Conservation (phyloP, 30 jellyfish, hydroid and myxozoan species). For the Morbakka virulenta region DNA sequence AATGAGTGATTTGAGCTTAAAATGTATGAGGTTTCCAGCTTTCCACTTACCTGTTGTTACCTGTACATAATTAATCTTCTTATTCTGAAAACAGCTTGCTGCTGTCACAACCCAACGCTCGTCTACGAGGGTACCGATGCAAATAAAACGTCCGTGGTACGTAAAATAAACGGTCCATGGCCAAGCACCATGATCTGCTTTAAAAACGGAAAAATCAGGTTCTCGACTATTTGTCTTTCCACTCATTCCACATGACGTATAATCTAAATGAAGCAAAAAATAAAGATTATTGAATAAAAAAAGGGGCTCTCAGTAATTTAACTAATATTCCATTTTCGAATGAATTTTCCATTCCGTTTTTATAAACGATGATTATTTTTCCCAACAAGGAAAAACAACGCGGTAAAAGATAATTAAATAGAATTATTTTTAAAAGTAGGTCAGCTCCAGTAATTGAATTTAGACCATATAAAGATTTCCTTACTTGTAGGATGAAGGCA, state of each 20-base stretch:
- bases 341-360: no score
- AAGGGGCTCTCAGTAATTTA: no score
- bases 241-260: slow-evolving; percentile 46
- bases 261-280: slow-evolving; percentile 40
- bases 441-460: no score
- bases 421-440: no score
- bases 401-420: no score
- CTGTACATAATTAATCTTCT: not conserved
- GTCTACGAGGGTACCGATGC: slow-evolving; percentile 27
- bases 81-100: slow-evolving; percentile 33
- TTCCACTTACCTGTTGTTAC: slow-evolving; percentile 43
- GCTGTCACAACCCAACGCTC: slow-evolving; percentile 54
- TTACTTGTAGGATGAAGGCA: no score
- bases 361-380: no score
- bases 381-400: no score
- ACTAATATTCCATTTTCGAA: no score
- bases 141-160: slow-evolving; percentile 8
- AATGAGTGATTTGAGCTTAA: no score
- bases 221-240: slow-evolving; percentile 56
- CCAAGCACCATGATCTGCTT: slow-evolving; percentile 50
- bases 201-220: not conserved
- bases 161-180: slow-evolving; percentile 44
- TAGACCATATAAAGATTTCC: no score
- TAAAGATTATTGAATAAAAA: not conserved
- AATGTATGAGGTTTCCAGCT: no score